phyloP scores from a whole-genome alignment of 30 jellyfish, hydroid and myxozoan genomes.

The Aurelia aurita region DNA sequence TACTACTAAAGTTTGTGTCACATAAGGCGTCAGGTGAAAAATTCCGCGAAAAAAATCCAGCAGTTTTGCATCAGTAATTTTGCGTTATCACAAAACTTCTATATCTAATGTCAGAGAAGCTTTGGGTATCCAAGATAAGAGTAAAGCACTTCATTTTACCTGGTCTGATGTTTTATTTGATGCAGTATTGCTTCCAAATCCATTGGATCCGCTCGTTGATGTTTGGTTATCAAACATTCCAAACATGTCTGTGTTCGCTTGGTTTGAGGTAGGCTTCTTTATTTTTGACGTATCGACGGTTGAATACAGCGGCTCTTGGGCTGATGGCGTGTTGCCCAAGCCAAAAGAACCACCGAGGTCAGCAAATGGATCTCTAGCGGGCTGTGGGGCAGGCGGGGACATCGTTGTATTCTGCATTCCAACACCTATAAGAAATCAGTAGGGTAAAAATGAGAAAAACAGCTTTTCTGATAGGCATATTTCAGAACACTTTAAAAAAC shows the following conservation, averaged over 20 bases:
- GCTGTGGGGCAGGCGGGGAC: constrained; percentile 37
- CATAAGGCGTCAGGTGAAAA: too few species aligned
- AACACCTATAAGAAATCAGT: not conserved
- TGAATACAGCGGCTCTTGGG: constrained; percentile 76
- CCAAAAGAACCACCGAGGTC: constrained; percentile 59
- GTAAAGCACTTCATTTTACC: constrained; percentile 3
- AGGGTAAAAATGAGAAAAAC: too few species aligned
- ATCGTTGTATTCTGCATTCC: not conserved
- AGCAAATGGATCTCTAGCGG: constrained; percentile 43
- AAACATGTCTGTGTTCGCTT: constrained; percentile 43
- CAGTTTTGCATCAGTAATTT: too few species aligned
- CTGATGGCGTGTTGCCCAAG: constrained; percentile 13
- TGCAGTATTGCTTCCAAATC: not conserved
- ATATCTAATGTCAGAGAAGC: too few species aligned
- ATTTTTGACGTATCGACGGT: constrained; percentile 60
- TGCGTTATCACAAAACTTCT: too few species aligned
- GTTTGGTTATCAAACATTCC: constrained; percentile 45
- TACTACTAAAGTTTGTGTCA: too few species aligned
- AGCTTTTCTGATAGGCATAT: too few species aligned
- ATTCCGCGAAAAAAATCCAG: too few species aligned
- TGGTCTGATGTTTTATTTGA: constrained; percentile 21
- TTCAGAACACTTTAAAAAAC: too few species aligned
- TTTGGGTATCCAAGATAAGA: too few species aligned
- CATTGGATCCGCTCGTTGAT: constrained; percentile 3
- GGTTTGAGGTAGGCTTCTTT: constrained; percentile 10